A percentile compares a stretch with the other conserved stretches of the same genome.
phyloP scores from a whole-genome alignment of 2,888 invertebrate genomes.

The Phaedon cochleariae region DNA sequence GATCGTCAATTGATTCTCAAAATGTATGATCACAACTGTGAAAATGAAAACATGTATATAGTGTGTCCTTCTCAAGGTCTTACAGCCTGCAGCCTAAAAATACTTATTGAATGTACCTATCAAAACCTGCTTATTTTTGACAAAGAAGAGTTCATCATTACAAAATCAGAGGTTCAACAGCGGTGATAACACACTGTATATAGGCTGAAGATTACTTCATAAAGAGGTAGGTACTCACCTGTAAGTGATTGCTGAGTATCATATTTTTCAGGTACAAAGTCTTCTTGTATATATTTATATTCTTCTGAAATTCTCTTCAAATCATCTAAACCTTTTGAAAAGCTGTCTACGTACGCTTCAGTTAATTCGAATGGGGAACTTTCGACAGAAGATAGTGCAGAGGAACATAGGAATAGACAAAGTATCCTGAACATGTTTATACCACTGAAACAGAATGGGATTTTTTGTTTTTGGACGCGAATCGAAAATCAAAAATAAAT shows the following conservation, averaged over 20 bases:
- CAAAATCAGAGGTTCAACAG: too few relatives aligned
- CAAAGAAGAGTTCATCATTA: too few relatives aligned
- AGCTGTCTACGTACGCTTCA: slow-evolving; percentile 53
- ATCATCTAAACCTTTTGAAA: slow-evolving; percentile 49
- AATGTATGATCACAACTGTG: too few relatives aligned
- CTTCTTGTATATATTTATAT: slow-evolving; percentile 44
- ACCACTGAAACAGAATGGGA: neutral
- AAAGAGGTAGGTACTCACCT: too few relatives aligned
- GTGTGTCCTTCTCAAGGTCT: neutral
- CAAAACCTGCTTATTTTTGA: too few relatives aligned
- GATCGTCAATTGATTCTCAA: too few relatives aligned
- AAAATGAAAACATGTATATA: neutral
- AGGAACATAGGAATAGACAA: slow-evolving; percentile 21
- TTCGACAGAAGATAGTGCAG: slow-evolving; percentile 2
- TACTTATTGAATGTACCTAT: too few relatives aligned
- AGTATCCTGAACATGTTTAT: slow-evolving; percentile 3
- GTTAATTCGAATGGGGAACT: slow-evolving; percentile 53
- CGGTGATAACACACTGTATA: too few relatives aligned
- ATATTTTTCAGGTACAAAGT: slow-evolving; percentile 42
- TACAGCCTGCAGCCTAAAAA: neutral
- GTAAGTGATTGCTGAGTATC: slow-evolving; percentile 45
- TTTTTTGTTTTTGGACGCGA: too few relatives aligned
- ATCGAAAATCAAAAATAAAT: too few relatives aligned
- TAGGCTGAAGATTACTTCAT: too few relatives aligned
- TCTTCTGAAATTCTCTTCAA: slow-evolving; percentile 44